Evolutionary conservation across 2,797 vertebrate genomes (phyloP), one percentile per base, ranked within the genome.

Genomic region (Discoglossus pictus): DNA sequence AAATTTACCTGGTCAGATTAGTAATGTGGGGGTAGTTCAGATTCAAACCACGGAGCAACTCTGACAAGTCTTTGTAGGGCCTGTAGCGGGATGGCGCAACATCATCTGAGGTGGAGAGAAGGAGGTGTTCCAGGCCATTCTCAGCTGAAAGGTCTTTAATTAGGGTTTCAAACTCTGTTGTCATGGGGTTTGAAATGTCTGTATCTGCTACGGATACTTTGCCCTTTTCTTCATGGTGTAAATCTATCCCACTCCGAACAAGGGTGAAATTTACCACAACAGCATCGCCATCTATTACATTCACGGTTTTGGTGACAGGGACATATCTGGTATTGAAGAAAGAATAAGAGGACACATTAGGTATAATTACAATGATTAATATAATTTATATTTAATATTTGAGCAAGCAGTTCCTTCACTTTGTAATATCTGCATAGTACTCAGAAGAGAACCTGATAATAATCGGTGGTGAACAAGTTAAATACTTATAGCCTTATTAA

Each of bases 11-110:
- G 63, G 74, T 87, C 61, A 94, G 88, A 59, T 81, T 88, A 15
- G 93, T 97, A 68, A 99, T 97, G 20, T 90, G 82, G 0, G 94
- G 94, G 74, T 97, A 99, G 87, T 99, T 97, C 56, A 94, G 87
- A 2, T 84, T 90, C 58, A 99, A 90, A 67, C 90, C 92, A 61
- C 88, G 89, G 27, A 99, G 77, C 58, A 89, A 90, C 63, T 84
- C 91, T 0, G 93, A 92, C 40, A 95, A 78, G 60, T 96, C 95
- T 39, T 92, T 91, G 80, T 95, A 93, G 3, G 80, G 77, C n/a
- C 81, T 84, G 77, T 97, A 99, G 20, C 92, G 89, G 50, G 96
- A 95, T 0, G 88, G 87, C 76, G 79, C 90, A 68, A 84, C 89
- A 2, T 95, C 87, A 2, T 88, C 83, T 1, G 81, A 83, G 0